Base-by-base conservation (phyloP, 2,113 vertebrate genomes). In the Seriola aureovittata region DNA sequence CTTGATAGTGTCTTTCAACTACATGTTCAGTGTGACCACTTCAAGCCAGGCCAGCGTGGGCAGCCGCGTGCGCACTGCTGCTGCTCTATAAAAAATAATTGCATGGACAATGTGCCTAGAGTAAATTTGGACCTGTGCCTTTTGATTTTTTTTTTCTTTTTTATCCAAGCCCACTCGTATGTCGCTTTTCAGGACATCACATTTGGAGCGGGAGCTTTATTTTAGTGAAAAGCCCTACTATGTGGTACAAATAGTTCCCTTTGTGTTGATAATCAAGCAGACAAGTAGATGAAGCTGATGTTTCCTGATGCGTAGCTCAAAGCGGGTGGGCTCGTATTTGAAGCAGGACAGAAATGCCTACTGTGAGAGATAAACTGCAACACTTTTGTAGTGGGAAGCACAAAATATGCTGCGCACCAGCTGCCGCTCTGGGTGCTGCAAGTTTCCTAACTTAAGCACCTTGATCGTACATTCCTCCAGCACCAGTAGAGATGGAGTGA, bases 41-140 rank as follows among this genome's bases (percentile, higher is more conserved):
- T 57, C 3, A 46, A 58, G 34, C 60, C 67, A 36, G 57, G 32
- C 34, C 32, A 40, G 68, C 2, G n/a, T 10, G 55, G 46, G 68
- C 65, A 36, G 59, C 50, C 74, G 63, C 8, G 23, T 78, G 75
- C 68, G 52, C 23, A 71, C 10, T 32, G 64, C 75, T 60, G 60
- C 75, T 71, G 66, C 6, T 5, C 23, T 66, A 23, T 52, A 52
- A 80, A 84, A 84, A 80, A 75, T 71, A 74, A 77, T 23, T 59
- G 63, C 21, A 82, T 29, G 57, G 62, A 69, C 77, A 81, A 71
- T 58, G 60, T 71, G 74, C 85, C 79, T 48, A 3, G 52, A 85
- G 79, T 81, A 58, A 85, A 83, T 85, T 36, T 89, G 76, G 75
- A 92, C 78, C 62, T 72, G 55, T 85, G 73, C 82, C 84, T 82